phyloP scores from a whole-genome alignment of 2,888 invertebrate species.

The Eurytoma adleriae region DNA sequence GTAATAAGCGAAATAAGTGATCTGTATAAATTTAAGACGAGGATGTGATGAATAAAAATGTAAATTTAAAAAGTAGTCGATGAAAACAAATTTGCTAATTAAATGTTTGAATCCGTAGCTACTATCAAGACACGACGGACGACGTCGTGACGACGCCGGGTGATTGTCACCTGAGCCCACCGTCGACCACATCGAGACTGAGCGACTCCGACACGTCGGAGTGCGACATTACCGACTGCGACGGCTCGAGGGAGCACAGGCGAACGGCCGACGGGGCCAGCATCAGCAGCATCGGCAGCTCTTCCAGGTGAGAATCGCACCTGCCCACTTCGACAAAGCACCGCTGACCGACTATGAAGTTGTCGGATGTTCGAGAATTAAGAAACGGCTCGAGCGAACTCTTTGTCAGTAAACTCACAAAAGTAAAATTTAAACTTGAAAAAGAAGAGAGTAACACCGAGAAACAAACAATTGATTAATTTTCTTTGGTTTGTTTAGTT shows the following conservation, averaged over 20 bases:
- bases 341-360: neutral
- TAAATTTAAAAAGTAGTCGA: too few relatives aligned
- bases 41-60: too few relatives aligned
- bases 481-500: neutral
- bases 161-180: conserved; percentile 92
- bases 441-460: neutral
- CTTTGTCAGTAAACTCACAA: too few relatives aligned
- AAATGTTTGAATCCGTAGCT: conserved; percentile 60
- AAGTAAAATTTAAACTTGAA: too few relatives aligned
- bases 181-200: conserved; percentile 89
- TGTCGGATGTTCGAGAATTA: neutral
- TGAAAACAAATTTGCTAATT: neutral
- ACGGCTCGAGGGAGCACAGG: conserved; percentile 76
- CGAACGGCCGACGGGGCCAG: conserved; percentile 88
- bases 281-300: conserved; percentile 94
- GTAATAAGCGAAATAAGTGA: too few relatives aligned
- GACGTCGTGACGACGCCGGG: conserved; percentile 84
- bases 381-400: neutral
- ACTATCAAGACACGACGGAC: conserved; percentile 79
- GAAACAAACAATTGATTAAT: neutral
- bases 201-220: conserved; percentile 95
- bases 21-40: too few relatives aligned
- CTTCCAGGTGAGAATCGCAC: conserved; percentile 81
- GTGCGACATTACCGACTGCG: conserved; percentile 77
- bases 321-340: neutral